A percentile compares a stretch with the other conserved stretches of the same genome.
Evolutionary conservation across 2,888 invertebrate genomes (phyloP).

Genomic region (Phorcus lineatus): DNA sequence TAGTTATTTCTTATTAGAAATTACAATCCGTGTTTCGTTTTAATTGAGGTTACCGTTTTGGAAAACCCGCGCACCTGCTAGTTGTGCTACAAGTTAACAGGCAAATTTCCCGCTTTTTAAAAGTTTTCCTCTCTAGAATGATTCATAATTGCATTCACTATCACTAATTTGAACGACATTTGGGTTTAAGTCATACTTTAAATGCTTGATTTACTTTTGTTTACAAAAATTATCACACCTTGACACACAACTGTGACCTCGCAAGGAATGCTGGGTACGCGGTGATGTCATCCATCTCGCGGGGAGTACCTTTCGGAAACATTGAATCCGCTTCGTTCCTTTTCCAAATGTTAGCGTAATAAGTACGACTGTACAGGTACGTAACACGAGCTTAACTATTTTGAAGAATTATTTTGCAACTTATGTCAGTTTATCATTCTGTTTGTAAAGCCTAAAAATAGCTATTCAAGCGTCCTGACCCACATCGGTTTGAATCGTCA

Average conservation of each 20-base stretch:
- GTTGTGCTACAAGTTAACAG: no score
- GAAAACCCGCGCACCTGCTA: no score
- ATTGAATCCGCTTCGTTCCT: neutral
- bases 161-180: no score
- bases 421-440: neutral
- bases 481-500: constrained; percentile 30
- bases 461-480: constrained; percentile 30
- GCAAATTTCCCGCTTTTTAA: no score
- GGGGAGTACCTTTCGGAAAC: neutral
- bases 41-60: no score
- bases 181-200: no score
- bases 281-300: constrained; percentile 29
- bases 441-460: constrained; percentile 2
- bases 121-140: no score
- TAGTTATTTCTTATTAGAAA: no score
- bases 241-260: constrained; percentile 30
- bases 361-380: neutral
- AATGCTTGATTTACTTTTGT: neutral
- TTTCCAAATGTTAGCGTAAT: constrained; percentile 1
- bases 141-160: no score
- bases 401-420: neutral
- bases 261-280: constrained; percentile 30
- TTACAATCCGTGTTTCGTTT: no score
- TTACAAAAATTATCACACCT: constrained; percentile 28
- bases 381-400: neutral